These are phyloP conservation scores for Pontoporia blainvillei DNA, from an alignment of 2,113 vertebrate species.

Conservation along the genomic window DNA sequence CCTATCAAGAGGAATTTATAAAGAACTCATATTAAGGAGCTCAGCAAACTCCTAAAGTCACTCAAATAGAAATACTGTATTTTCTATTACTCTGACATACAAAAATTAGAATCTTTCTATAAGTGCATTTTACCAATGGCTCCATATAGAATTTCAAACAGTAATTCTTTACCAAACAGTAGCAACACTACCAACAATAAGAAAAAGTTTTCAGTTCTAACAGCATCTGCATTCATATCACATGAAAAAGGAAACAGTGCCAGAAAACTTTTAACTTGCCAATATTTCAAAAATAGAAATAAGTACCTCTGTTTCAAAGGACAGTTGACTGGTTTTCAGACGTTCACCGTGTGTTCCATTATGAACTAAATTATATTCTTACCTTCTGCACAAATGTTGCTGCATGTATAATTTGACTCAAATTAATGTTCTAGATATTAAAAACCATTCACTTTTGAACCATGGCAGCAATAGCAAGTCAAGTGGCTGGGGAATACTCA, in stretches of 20 bases:
- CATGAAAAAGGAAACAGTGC: neutral
- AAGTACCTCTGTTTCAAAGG: neutral
- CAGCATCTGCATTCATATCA: neutral
- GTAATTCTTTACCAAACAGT: neutral
- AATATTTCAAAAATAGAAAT: neutral
- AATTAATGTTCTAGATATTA: neutral
- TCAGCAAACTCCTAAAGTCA: neutral
- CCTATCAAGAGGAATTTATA: neutral
- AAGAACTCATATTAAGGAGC: neutral
- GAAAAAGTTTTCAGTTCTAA: neutral
- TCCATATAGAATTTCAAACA: neutral
- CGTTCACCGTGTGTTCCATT: neutral
- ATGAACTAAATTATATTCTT: neutral
- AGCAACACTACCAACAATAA: neutral
- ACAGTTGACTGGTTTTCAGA: neutral
- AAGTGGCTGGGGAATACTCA: neutral
- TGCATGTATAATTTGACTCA: neutral
- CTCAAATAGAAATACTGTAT: neutral
- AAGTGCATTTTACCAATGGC: neutral
- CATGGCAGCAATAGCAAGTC: neutral
- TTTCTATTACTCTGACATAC: neutral
- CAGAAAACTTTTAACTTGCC: neutral
- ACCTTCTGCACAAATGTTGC: neutral
- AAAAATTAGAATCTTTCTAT: neutral
- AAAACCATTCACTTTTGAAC: neutral